phyloP scores from a whole-genome alignment of 2,888 invertebrate species.

The Andrena bucephala region DNA sequence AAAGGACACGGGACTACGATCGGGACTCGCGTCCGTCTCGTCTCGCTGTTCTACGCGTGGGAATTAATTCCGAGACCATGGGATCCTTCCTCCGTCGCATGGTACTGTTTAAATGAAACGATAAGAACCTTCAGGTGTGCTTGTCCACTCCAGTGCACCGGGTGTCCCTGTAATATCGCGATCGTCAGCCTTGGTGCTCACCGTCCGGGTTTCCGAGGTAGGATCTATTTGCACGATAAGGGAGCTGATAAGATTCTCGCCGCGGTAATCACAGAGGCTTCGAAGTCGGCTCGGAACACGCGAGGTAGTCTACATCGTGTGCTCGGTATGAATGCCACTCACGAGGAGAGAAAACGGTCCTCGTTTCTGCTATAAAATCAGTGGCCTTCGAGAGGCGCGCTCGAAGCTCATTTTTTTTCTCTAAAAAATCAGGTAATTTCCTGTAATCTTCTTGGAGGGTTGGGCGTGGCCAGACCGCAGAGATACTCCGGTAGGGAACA shows the following conservation, averaged over 20 bases:
- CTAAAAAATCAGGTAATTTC: conserved; percentile 77
- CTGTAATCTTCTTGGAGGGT: conserved; percentile 76
- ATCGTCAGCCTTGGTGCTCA: neutral
- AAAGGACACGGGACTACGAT: conserved; percentile 69
- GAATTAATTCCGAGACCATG: conserved; percentile 62
- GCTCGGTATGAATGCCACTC: conserved; percentile 52
- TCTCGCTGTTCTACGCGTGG: conserved; percentile 63
- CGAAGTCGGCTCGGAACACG: too few relatives aligned
- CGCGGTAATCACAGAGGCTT: conserved; percentile 3
- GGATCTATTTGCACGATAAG: neutral
- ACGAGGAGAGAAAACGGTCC: conserved; percentile 53
- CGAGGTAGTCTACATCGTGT: too few relatives aligned
- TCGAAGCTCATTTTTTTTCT: conserved; percentile 67
- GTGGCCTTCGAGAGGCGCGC: conserved; percentile 60
- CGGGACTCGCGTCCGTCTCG: conserved; percentile 53
- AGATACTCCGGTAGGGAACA: conserved; percentile 71
- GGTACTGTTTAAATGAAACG: conserved; percentile 29
- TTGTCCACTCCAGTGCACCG: neutral
- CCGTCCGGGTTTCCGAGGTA: too few relatives aligned
- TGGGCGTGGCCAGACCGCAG: conserved; percentile 76
- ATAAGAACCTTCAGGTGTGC: conserved; percentile 18
- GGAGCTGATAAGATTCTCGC: neutral
- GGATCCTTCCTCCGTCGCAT: conserved; percentile 14
- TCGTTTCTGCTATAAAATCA: conserved; percentile 69
- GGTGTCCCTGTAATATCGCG: neutral